Base-by-base conservation (phyloP, 2,113 vertebrate species). In the Ailurus styani region DNA sequence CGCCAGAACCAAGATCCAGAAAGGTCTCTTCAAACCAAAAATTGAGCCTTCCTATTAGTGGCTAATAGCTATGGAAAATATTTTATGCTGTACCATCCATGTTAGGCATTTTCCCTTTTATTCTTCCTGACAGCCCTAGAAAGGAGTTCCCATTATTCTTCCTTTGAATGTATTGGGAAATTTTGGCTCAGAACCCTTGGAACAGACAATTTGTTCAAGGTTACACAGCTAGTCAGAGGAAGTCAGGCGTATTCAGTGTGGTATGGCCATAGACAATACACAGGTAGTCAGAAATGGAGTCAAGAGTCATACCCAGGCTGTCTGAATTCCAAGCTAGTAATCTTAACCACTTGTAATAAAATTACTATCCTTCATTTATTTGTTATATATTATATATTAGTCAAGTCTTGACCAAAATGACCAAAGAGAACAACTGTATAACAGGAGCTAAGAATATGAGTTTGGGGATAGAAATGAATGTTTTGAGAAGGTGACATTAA, bases 81-180 rank as follows among this genome's bases (percentile, higher is more conserved):
- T 34, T 57, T 17, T 70, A 14, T 7, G 10, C 15, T 37, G 3
- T 52, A 14, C 14, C 42, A 7, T 14, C 8, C 40, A 5, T 1
- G 11, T 2, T 25, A 10, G 3, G 1, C 3, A 2, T n/a, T 50
- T n/a, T 54, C n/a, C 18, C 47, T 81, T 55, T 47, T 37, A 23
- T 42, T 50, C 31, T 72, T 50, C 21, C 7, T 45, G 29, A 77
- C 1, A 47, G 29, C 21, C 31, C 34, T 54, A 27, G 14, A 57
- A 50, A 52, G 8, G 13, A 52, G 9, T 86, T 50, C 1, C 31
- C 34, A 2, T n/a, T 82, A 6, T 37, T 90, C 91, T 86, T 47
- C 3, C 25, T 87, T 95, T 75, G 25, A 91, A 54, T 31, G 52
- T 11, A 68, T 40, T 75, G 47, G 45, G 82, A 89, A 70, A 90